A percentile compares a stretch with the other conserved stretches of the same genome.
Conservation (phyloP, 2,888 invertebrate genomes). For the Plagodis pulveraria region DNA sequence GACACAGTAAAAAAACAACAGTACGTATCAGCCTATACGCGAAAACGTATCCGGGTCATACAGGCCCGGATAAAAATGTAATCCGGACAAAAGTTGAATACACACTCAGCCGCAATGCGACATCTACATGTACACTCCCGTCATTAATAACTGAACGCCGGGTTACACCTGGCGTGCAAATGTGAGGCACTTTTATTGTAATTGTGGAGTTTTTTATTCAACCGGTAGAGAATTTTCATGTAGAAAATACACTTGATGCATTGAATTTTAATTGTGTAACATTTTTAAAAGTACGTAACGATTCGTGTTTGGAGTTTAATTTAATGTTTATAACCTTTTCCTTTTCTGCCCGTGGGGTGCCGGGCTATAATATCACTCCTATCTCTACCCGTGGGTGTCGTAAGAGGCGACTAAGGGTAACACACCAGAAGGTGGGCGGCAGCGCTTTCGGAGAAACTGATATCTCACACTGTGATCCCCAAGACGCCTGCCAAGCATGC, state of each 20-base stretch:
- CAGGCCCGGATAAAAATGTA: constrained; percentile 38
- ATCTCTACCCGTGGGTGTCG: no score
- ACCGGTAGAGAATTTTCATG: not conserved
- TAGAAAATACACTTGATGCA: not conserved
- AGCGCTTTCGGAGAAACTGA: no score
- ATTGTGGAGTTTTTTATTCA: constrained; percentile 6
- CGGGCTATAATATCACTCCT: no score
- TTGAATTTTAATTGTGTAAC: not conserved
- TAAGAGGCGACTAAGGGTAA: no score
- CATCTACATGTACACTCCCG: constrained; percentile 40
- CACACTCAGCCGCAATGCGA: constrained; percentile 56
- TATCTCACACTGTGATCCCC: no score
- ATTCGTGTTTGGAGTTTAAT: no score
- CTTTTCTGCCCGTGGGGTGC: no score
- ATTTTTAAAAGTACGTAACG: no score
- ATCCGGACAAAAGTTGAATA: constrained; percentile 44
- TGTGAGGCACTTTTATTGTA: constrained; percentile 32
- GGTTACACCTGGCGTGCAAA: constrained; percentile 30
- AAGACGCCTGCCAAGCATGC: no score
- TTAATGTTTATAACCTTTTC: no score
- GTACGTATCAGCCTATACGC: not conserved
- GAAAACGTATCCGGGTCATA: constrained; percentile 8
- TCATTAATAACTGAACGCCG: constrained; percentile 45
- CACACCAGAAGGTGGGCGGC: no score
- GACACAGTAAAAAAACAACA: no score